Base-by-base conservation (phyloP, 2,888 invertebrate genomes). In the Tiliacea aurago region DNA sequence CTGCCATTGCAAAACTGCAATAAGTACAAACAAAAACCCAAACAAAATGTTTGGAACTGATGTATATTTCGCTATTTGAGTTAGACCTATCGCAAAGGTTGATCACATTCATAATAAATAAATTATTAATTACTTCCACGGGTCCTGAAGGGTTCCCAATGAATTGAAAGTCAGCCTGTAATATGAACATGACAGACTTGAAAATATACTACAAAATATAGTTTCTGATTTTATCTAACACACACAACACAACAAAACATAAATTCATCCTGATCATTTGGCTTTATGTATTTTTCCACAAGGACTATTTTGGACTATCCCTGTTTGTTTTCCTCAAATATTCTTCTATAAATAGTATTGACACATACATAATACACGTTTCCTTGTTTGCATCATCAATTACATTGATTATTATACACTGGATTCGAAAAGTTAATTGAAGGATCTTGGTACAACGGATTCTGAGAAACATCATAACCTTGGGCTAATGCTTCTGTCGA, bases 401-500 rank as follows among this genome's bases (percentile, higher is more conserved):
- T 64, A 65, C 51, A 64, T 15, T 68, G 69, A 74, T 84, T 71
- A 66, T 78, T 73, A 71, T 89, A 93, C 0, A 84, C 84, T 10
- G 95, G 95, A 71, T 95, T 95, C 0, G 72, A 61, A 68, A 94
- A 90, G 37, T 88, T 90, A 0, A 84, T 81, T 3, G 84, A 83
- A 0, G 95, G 93, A 0, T 87, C 80, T 72, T 87, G 69, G 58
- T 94, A 95, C 2, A 91, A 69, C 0, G 92, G 92, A 61, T 95
- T 95, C 18, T 65, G 59, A 0, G 85, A 74, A 0, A 92, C 88
- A 43, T 92, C 89, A 51, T 85, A 94, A 0, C 94, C 94, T 0
- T 85, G 90, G 0, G 86, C 87, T n/a, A 75, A 59, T 0, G 93
- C 90, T 70, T 92, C 89, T 3, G 88, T 66, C 13, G 86, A 85